Evolutionary conservation across 2,797 vertebrate species (phyloP), one percentile per base, ranked within the genome.

Genomic region (Eurystomus glaucurus): DNA sequence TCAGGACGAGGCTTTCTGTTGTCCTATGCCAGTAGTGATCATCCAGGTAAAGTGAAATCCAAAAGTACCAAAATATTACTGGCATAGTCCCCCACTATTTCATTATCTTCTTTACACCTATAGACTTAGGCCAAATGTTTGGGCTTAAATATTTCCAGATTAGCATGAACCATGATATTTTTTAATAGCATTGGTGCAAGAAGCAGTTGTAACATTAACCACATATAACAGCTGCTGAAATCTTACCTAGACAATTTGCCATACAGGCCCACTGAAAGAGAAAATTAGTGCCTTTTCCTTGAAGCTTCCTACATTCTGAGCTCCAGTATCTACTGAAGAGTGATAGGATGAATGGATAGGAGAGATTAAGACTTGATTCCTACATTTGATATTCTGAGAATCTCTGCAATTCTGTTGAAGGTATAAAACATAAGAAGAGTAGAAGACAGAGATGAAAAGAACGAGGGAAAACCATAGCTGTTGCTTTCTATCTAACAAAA

Each of bases 1-100:
- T 99, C 99, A 9, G 99, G 99, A 60, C 98, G 99, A 84, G 99
- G 99, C 14, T 99, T 99, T 97, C 97, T 99, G 79, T 97, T 99
- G 60, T 98, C 99, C 60, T 99, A 99, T 69, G 97, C 98, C 58
- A 98, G 98, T 11, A 98, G 98, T 31, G 98, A 99, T 95, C 98
- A 98, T 91, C 98, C 98, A 98, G 99, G 99, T 99, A 98, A 92
- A 84, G 66, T 37, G 33, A 65, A 62, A 71, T 50, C 46, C 31
- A 39, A 45, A 86, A 68, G 43, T 1, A 66, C 39, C 57, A 26
- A 58, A 74, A 43, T 22, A 76, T 89, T 46, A 66, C 19, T 54
- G 33, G 6, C 25, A 37, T 31, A 28, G 60, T 20, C 4, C 4
- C 25, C 20, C 5, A 26, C 16, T 35, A 6, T 89, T 94, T 82